Base-by-base conservation (phyloP, 2,888 invertebrate species). In the Trichopoda pennipes region DNA sequence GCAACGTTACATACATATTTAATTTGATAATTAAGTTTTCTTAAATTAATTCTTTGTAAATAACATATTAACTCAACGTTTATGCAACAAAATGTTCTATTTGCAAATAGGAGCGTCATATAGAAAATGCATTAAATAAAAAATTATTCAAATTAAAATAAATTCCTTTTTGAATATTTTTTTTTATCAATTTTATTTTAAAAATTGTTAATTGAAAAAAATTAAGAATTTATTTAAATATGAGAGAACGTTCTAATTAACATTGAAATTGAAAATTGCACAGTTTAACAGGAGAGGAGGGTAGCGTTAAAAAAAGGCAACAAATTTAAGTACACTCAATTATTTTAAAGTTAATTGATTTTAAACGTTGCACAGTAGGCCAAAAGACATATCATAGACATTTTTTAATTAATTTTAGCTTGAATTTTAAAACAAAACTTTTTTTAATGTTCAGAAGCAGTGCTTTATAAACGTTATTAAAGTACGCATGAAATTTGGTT, bases 151-250 rank as follows among this genome's bases (percentile, higher is more conserved):
- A 74, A 47, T 21, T 19, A 58, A 56, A 58, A 49, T 16, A 49
- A 56, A 16, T 58, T 66, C 66, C 51, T 17, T 14, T 23, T 12
- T 32, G n/a, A 19, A 56, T 17, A 61, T 77, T 23, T 28, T 77
- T 23, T 28, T 70, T 49, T 42, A 73, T 66, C 51, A n/a, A 49
- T 63, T 23, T 44, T 44, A 44, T 44, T 44, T 44, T 14, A 1
- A 44, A n/a, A 17, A 44, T 16, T 44, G n/a, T 47, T 42, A 4
- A 42, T 16, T 12, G 2, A 42, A 12, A 12, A 44, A 68, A 76
- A 68, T 66, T 53, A 60, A 69, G 42, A 19, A 55, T 77, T 42
- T 64, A 77, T 70, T 49, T 56, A 49, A 42, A 23, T 17, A 51
- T 32, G 4, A 1, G 58, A 66, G 23, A 66, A 64, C 16, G 21